Conservation (phyloP, 2,888 invertebrate genomes). For the Dryocosmus kuriphilus region DNA sequence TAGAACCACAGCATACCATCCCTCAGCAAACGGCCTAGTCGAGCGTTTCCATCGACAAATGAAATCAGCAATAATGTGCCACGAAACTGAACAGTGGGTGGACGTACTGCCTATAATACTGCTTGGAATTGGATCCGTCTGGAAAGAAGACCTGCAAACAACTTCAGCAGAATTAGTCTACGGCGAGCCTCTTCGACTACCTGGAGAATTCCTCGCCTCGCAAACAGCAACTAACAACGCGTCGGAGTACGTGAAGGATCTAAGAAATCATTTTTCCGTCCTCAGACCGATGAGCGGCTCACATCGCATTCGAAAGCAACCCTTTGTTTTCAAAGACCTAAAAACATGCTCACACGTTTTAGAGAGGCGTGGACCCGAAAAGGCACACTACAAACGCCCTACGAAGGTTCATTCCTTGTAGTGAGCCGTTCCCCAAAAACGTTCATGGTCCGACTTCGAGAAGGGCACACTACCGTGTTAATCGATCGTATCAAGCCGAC, state of each 20-base stretch:
- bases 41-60: constrained; percentile 48
- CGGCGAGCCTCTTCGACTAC: constrained; percentile 58
- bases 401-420: no score
- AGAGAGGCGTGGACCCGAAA: background rate
- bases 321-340: background rate
- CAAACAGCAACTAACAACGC: background rate
- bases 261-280: background rate
- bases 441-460: no score
- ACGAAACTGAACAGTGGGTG: constrained; percentile 49
- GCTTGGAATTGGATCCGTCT: constrained; percentile 61
- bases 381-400: no score
- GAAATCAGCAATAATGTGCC: constrained; percentile 44
- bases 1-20: constrained; percentile 49
- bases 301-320: background rate
- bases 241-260: background rate
- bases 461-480: no score
- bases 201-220: constrained; percentile 58
- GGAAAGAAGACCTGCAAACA: constrained; percentile 62
- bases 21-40: constrained; percentile 51
- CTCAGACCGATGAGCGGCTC: background rate
- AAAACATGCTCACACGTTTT: background rate
- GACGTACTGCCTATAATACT: constrained; percentile 59
- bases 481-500: no score
- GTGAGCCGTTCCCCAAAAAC: no score
- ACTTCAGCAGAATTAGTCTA: constrained; percentile 62